Base-by-base conservation (phyloP, 2,113 vertebrate genomes). In the Cisticola juncidis region DNA sequence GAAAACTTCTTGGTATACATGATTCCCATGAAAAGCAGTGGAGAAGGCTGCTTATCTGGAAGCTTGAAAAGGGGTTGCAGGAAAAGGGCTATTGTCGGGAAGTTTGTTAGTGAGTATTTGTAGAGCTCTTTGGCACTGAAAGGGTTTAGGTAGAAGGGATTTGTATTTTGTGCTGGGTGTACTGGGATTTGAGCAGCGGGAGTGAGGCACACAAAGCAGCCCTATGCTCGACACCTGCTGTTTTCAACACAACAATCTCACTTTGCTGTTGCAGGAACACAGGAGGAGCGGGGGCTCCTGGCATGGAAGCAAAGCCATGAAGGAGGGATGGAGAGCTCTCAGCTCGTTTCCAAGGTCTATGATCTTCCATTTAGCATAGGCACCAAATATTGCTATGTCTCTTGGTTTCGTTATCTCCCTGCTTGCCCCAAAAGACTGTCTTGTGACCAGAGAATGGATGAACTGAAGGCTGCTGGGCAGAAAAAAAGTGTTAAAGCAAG, bases 341-440 rank as follows among this genome's bases (percentile, higher is more conserved):
- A 90, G 25, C 97, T 97, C 18, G 22, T 97, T 33, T 94, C 92
- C 12, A 94, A 98, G 29, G 97, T 99, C 88, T 99, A 99, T 56
- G 80, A 97, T 81, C 97, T 99, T 62, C 99, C 99, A 0, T 99
- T 98, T 76, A 98, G 98, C 42, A 97, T 99, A 33, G 98, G 97
- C 73, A 97, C 98, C 44, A 96, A 85, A 93, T 69, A 97, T 58
- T 98, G 98, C 4, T 50, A 95, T 4, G 94, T 82, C 45, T 92
- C 98, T 58, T 99, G 98, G 97, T 48, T 98, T 73, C 97, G 5
- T 15, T 97, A 95, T 86, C 86, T 99, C 15, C 99, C 99, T 1
- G 98, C 98, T 96, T 99, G 99, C 90, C 99, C 99, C n/a, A 96
- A 95, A 35, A 83, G 56, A 29, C 82, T 57, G 36, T 15, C 93